Evolutionary conservation across 2,797 vertebrate species (phyloP).

Genomic region (Crocodylus rhombifer): DNA sequence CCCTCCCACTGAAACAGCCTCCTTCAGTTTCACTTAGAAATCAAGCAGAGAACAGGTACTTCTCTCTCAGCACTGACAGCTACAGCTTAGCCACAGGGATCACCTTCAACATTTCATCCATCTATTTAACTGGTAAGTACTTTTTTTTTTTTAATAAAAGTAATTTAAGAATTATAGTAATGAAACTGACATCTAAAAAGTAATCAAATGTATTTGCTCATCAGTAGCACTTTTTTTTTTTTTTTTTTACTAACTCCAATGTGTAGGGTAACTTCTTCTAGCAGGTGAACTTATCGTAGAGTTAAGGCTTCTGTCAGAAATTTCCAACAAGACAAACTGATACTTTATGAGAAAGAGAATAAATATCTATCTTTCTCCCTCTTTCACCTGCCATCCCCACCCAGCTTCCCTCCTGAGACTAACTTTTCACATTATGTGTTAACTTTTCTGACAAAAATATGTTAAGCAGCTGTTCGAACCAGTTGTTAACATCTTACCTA

Average conservation of each 20-base stretch:
- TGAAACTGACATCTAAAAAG: not conserved
- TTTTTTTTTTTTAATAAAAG: conserved; percentile 6
- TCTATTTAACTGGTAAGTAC: conserved; percentile 77
- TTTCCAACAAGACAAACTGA: not conserved
- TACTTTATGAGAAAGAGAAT: not conserved
- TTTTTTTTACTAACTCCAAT: conserved; percentile 1
- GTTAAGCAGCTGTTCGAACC: not conserved
- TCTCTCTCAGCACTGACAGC: conserved; percentile 78
- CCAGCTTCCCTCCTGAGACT: not conserved
- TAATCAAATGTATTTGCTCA: not conserved
- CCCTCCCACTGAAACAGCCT: conserved; percentile 90
- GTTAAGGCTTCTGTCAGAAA: conserved; percentile 19
- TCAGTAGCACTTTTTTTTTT: not conserved
- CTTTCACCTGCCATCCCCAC: not conserved
- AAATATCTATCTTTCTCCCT: not conserved
- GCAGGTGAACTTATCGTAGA: conserved; percentile 75
- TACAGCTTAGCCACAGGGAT: conserved; percentile 37
- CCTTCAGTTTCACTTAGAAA: conserved; percentile 86
- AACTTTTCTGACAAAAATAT: not conserved
- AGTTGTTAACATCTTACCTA: no score
- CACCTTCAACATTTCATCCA: conserved; percentile 45
- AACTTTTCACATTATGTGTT: not conserved
- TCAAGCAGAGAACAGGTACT: conserved; percentile 83
- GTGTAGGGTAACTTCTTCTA: conserved; percentile 6
- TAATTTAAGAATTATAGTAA: not conserved